phyloP scores from a whole-genome alignment of 92 coral and sea anemone species.

The Phenganax stokvisi region DNA sequence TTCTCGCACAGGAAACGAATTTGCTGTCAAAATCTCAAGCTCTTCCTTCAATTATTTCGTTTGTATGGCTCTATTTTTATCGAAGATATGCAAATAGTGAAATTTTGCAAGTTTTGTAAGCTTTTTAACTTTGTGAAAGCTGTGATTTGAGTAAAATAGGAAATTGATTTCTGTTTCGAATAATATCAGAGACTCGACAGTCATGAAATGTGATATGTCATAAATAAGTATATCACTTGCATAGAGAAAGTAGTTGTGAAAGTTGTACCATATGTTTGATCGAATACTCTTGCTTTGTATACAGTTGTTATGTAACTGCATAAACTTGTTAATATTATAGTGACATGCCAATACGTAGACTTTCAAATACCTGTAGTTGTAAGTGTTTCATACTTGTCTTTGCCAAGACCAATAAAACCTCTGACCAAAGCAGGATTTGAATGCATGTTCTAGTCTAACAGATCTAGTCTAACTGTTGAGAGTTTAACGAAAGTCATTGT shows the following conservation, averaged over 20 bases:
- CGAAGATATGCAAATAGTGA: not conserved
- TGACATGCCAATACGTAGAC: too few species aligned
- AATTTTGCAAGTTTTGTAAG: not conserved
- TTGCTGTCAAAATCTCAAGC: not conserved
- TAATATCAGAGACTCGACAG: not conserved
- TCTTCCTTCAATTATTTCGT: not conserved
- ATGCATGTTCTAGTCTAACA: too few species aligned
- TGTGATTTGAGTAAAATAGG: not conserved
- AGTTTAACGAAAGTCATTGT: too few species aligned
- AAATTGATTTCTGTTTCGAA: not conserved
- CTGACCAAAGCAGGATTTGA: too few species aligned
- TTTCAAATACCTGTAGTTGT: too few species aligned
- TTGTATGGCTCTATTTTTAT: not conserved
- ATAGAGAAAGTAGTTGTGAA: not conserved
- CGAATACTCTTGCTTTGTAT: not conserved
- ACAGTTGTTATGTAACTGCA: too few species aligned
- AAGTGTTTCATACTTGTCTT: too few species aligned
- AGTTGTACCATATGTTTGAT: not conserved
- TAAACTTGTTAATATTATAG: too few species aligned
- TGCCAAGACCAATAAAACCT: too few species aligned
- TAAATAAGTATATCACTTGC: not conserved
- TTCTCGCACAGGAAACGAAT: not conserved
- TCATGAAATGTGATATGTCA: slow-evolving; percentile 1
- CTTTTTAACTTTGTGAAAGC: not conserved
- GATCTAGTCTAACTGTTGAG: too few species aligned